Base-by-base conservation (phyloP, 2,113 vertebrate species). In the Otocyon megalotis region DNA sequence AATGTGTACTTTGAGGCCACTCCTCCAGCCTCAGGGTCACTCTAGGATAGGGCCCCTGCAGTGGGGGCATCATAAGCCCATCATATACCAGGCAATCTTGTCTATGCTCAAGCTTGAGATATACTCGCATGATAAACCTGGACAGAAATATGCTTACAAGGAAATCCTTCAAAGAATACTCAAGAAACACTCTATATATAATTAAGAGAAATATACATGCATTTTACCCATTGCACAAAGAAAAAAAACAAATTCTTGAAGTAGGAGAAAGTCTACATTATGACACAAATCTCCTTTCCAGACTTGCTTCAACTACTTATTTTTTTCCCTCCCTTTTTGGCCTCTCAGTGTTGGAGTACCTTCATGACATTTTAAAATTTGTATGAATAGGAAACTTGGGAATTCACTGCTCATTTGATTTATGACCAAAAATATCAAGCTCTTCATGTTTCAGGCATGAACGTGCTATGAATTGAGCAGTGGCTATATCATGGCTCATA, bases 371-470 rank as follows among this genome's bases (percentile, higher is more conserved):
- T 95, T 97, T 97, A 82, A 96, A 97, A 93, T 97, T 10, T 58
- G 80, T 35, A 86, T 93, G 90, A 98, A 97, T 17, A 98, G 94
- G 90, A 98, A 98, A 97, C 96, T 88, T 91, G 96, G 97, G 80
- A 84, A 97, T 95, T 97, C 96, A 81, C 87, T 93, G 89, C 74
- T 80, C 92, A 3, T 95, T 97, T 96, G 97, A 98, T 43, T 97
- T 94, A 94, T 97, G 87, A 97, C 91, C 95, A 81, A 94, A 97
- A 97, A 82, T 10, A 86, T 62, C 84, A 86, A 92, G 69, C 2
- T 80, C 93, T 97, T 76, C 92, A 69, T 35, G 76, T 90, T 92
- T 95, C 62, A 84, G 94, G 95, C 37, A 26, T 50, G 15, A 89
- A 87, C 3, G 48, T 0, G 0, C 72, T 94, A 19, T 93, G 90